phyloP scores from a whole-genome alignment of 2,888 invertebrate genomes.

The Heliconius charithonia region DNA sequence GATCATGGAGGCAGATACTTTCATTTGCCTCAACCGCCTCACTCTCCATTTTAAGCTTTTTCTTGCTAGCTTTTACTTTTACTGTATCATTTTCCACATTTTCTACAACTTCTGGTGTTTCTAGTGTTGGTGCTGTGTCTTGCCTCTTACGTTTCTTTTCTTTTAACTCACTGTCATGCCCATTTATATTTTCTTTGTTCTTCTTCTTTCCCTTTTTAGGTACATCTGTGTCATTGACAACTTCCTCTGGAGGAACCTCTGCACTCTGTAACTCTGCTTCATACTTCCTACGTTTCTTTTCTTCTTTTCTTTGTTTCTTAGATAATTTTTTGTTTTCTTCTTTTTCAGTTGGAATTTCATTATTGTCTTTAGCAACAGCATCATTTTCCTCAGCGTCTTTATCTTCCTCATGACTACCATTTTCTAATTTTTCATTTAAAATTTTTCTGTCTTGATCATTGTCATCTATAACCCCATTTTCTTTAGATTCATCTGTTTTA shows the following conservation, averaged over 20 bases:
- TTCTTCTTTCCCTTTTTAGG: constrained; percentile 75
- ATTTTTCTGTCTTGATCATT: constrained; percentile 41
- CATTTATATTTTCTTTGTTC: constrained; percentile 65
- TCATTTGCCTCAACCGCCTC: constrained; percentile 58
- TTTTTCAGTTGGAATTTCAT: constrained; percentile 45
- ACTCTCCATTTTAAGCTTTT: constrained; percentile 65
- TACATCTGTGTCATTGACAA: constrained; percentile 54
- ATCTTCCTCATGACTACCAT: constrained; percentile 25
- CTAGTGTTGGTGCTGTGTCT: constrained; percentile 68
- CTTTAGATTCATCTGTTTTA: constrained; percentile 49
- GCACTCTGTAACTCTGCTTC: constrained; percentile 76
- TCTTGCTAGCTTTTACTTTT: constrained; percentile 63
- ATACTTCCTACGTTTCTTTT: constrained; percentile 77
- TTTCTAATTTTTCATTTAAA: constrained; percentile 48
- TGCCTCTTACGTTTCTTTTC: constrained; percentile 73
- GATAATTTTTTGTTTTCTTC: constrained; percentile 58
- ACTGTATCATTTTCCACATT: constrained; percentile 53
- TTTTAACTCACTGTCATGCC: constrained; percentile 53
- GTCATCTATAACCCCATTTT: constrained; percentile 40
- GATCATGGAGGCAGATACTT: constrained; percentile 73
- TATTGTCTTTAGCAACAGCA: constrained; percentile 43
- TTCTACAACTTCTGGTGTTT: constrained; percentile 50
- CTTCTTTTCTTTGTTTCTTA: constrained; percentile 79
- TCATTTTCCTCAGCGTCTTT: constrained; percentile 49
- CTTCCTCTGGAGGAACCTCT: constrained; percentile 55